Conservation (phyloP, 2,888 invertebrate genomes). For the Microdon myrmicae region DNA sequence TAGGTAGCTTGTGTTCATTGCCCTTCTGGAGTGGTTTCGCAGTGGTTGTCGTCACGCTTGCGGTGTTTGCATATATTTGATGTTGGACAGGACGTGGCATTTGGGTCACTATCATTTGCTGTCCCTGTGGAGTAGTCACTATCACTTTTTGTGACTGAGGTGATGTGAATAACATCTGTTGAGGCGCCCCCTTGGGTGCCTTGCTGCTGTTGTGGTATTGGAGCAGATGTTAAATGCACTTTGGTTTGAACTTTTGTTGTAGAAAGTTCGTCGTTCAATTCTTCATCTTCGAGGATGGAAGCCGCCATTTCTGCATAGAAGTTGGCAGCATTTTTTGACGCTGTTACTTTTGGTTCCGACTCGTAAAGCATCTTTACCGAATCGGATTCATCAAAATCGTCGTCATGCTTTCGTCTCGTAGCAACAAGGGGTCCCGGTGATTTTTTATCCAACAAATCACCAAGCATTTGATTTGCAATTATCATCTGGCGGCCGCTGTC, state of each 20-base stretch:
- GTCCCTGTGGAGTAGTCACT: slow-evolving; percentile 74
- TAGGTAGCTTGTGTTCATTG: too few relatives aligned
- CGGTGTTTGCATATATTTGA: slow-evolving; percentile 49
- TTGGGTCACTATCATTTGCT: slow-evolving; percentile 74
- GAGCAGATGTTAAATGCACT: too few relatives aligned
- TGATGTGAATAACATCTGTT: slow-evolving; percentile 60
- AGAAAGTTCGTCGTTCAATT: slow-evolving; percentile 66
- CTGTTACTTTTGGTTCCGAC: slow-evolving; percentile 58
- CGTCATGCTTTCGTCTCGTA: slow-evolving; percentile 59
- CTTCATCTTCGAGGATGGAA: slow-evolving; percentile 85
- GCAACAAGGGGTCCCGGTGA: slow-evolving; percentile 68
- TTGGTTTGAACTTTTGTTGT: slow-evolving; percentile 53
- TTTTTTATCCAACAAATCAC: slow-evolving; percentile 84
- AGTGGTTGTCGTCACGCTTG: too few relatives aligned
- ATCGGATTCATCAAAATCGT: slow-evolving; percentile 40
- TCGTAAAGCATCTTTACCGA: slow-evolving; percentile 48
- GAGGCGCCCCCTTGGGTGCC: slow-evolving; percentile 52
- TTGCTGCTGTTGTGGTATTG: slow-evolving; percentile 55
- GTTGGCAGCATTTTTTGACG: slow-evolving; percentile 85
- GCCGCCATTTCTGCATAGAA: slow-evolving; percentile 87
- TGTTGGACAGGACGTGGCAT: slow-evolving; percentile 62
- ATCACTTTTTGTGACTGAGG: slow-evolving; percentile 70
- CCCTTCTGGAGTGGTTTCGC: too few relatives aligned
- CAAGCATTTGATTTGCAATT: slow-evolving; percentile 78
- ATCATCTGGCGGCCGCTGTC: slow-evolving; percentile 59